A percentile compares a stretch with the other conserved stretches of the same genome.
Evolutionary conservation across 2,113 vertebrate species (phyloP).

Genomic region (Dicrurus megarhynchus): DNA sequence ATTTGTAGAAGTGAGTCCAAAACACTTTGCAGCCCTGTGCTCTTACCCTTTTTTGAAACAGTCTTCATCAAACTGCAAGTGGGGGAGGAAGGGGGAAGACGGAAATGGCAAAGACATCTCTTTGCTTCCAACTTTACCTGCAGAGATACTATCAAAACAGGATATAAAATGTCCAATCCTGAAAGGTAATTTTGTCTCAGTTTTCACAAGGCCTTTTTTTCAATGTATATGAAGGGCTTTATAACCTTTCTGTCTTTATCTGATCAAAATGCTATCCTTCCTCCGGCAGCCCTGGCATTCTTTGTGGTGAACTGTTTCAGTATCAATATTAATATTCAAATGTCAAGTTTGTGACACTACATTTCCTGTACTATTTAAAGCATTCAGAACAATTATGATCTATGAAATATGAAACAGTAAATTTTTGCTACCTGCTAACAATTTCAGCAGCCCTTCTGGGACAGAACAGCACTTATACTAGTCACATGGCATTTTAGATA

Average conservation of each 20-base stretch:
- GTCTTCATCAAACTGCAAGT: neutral
- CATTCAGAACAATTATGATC: constrained; percentile 65
- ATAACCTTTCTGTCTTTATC: constrained; percentile 38
- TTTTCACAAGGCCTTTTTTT: neutral
- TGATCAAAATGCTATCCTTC: constrained; percentile 52
- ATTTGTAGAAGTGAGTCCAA: neutral
- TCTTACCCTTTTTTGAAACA: neutral
- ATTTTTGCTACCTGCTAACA: constrained; percentile 59
- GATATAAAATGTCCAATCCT: neutral
- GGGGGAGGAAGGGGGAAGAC: neutral
- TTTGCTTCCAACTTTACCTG: neutral
- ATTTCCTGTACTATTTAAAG: constrained; percentile 75
- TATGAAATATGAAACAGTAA: constrained; percentile 63
- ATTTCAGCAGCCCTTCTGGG: constrained; percentile 49
- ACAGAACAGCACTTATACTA: constrained; percentile 16
- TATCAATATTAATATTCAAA: constrained; percentile 77
- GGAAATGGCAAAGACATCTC: neutral
- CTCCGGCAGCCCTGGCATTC: constrained; percentile 51
- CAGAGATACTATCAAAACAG: neutral
- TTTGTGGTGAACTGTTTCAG: constrained; percentile 73
- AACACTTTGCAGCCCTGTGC: neutral
- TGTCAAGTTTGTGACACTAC: constrained; percentile 75
- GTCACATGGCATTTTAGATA: constrained; percentile 11
- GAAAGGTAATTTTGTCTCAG: neutral
- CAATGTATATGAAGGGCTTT: neutral